These are phyloP conservation scores for Nanger granti DNA, from an alignment of 2,113 vertebrate genomes.

Conservation along the genomic window DNA sequence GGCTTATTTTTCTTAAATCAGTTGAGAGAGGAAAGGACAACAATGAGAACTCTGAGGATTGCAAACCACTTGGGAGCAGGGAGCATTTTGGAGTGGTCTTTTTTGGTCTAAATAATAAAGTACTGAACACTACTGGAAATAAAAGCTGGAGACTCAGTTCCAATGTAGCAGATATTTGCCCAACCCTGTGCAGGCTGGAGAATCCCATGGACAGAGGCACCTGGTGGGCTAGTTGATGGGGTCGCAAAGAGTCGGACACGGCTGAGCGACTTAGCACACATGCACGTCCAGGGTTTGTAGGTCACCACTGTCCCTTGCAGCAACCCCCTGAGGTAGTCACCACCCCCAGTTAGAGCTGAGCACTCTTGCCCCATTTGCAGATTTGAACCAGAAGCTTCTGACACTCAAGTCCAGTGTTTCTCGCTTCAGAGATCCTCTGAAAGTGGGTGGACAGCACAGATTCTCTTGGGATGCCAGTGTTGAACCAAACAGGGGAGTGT, in stretches of 20 bases:
- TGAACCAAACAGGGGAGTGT: neutral
- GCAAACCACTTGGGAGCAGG: neutral
- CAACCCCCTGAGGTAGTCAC: neutral
- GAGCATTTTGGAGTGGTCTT: neutral
- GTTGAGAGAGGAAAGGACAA: neutral
- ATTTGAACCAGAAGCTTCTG: neutral
- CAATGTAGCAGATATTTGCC: neutral
- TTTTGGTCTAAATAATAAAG: neutral
- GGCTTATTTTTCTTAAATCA: neutral
- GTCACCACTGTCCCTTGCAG: too few species aligned
- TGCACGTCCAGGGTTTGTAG: neutral
- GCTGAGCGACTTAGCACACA: neutral
- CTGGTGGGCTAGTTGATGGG: neutral
- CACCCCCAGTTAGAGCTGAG: neutral
- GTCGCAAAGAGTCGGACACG: accelerated
- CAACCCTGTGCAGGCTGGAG: neutral
- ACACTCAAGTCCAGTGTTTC: neutral
- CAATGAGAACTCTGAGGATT: neutral
- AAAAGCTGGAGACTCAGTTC: neutral
- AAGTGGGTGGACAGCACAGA: neutral
- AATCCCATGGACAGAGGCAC: neutral
- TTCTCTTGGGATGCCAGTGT: neutral
- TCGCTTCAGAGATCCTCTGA: neutral
- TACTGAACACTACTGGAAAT: neutral
- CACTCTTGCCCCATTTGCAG: neutral